Evolutionary conservation across 92 coral and sea anemone species (phyloP).

Genomic region (Epizoanthus ramosus): DNA sequence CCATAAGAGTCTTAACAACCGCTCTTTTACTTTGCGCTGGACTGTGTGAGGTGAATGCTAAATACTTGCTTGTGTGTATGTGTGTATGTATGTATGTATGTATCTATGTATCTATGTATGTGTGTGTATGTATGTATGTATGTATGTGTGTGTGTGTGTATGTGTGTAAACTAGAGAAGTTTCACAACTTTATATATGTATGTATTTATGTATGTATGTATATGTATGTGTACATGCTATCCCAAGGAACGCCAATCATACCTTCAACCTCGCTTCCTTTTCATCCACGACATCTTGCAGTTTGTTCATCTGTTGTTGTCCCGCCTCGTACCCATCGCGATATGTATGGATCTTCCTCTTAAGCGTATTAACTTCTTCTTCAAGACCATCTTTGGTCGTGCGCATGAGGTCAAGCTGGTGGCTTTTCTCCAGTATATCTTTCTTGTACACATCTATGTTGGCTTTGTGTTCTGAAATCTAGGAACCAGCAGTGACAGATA

Average conservation of each 20-base stretch:
- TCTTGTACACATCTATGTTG: conserved; percentile 68
- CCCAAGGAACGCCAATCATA: background rate
- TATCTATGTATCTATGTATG: no score
- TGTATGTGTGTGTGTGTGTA: no score
- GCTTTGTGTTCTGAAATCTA: conserved; percentile 62
- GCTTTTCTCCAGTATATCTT: conserved; percentile 73
- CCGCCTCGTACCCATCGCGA: conserved; percentile 86
- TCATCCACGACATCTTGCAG: conserved; percentile 73
- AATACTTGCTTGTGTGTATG: no score
- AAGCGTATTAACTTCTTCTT: conserved; percentile 75
- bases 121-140: no score
- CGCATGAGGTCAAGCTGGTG: conserved; percentile 81
- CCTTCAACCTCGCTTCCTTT: conserved; percentile 69
- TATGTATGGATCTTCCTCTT: conserved; percentile 73
- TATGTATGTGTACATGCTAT: no score
- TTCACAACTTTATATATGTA: no score
- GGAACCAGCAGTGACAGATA: background rate
- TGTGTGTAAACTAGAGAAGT: no score
- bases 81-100: no score
- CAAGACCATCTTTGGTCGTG: conserved; percentile 72
- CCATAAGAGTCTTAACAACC: no score
- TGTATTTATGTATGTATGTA: no score
- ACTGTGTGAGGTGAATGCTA: no score
- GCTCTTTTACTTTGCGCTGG: no score
- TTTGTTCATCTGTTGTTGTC: conserved; percentile 72